Evolutionary conservation across 1,140 invertebrate species (phyloP), one percentile per base, ranked within the genome.

Genomic region (Plutomurus gul): DNA sequence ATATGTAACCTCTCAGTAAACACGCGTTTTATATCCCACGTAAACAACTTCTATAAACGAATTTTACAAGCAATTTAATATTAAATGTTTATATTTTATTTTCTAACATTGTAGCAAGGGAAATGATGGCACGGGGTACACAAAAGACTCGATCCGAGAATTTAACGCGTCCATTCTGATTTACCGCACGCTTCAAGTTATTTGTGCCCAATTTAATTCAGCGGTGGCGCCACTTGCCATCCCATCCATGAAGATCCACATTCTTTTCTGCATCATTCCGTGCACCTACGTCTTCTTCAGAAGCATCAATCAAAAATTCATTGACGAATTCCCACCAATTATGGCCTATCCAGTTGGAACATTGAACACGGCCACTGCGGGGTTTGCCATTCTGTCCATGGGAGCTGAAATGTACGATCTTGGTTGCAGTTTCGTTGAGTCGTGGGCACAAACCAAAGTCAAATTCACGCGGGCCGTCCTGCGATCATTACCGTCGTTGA

Each of bases 281-380:
- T 76, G 75, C n/a, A 33, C 10, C 20, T 76, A 76, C 20, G 37
- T 79, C 5, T 37, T 73, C 4, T 74, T 78, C 30, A 25, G 71
- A 18, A 74, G 70, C 36, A 74, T 78, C 43, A 74, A 74, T n/a
- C 70, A 74, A 16, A 22, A 56, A 18, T 78, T 78, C 27, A 49
- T 78, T 7, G 77, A 78, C n/a, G 77, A 78, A 60, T 78, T 78
- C 40, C 77, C 77, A 0, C 70, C 70, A 78, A 74, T 78, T 20
- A 13, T 79, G 0, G 43, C 37, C 36, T 79, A 75, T 47, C 77
- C 71, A 1, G 30, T 79, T 36, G 46, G 77, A 4, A 37, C 75
- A 25, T 30, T 79, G 60, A 39, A 79, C 30, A 73, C 46, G 5
- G 40, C 51, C 2, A 79, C 77, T 0, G 47, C 51, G 3, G 71